phyloP scores from a whole-genome alignment of 2,797 vertebrate genomes.

The Heterohyrax brucei region DNA sequence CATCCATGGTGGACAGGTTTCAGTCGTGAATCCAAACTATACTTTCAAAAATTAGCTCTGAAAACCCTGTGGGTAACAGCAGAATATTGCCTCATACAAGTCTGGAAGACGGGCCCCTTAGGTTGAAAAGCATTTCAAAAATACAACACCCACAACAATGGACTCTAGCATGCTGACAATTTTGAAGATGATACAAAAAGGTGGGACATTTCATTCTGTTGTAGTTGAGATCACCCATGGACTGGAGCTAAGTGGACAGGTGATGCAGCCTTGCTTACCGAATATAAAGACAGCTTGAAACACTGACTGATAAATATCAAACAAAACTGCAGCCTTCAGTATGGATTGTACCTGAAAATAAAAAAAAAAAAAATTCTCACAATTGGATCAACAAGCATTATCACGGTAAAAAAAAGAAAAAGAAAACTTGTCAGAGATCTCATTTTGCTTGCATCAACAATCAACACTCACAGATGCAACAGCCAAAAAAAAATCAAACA shows the following conservation, averaged over 20 bases:
- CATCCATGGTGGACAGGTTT: neutral
- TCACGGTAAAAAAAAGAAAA: neutral
- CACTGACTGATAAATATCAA: neutral
- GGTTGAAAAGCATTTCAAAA: neutral
- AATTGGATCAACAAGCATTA: neutral
- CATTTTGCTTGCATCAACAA: neutral
- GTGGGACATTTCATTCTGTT: neutral
- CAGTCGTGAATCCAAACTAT: neutral
- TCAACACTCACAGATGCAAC: neutral
- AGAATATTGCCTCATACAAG: neutral
- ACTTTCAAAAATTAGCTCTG: neutral
- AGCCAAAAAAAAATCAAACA: neutral
- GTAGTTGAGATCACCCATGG: neutral
- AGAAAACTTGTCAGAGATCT: neutral
- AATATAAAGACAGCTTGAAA: neutral
- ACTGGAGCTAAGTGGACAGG: neutral
- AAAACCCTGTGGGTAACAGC: neutral
- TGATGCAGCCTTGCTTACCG: neutral
- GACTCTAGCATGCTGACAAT: neutral
- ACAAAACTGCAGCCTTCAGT: neutral
- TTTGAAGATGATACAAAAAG: neutral
- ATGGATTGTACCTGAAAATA: neutral
- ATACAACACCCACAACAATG: neutral
- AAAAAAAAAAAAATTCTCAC: neutral
- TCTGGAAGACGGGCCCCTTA: neutral